phyloP scores from a whole-genome alignment of 2,888 invertebrate genomes.

The Helicoverpa assulta region DNA sequence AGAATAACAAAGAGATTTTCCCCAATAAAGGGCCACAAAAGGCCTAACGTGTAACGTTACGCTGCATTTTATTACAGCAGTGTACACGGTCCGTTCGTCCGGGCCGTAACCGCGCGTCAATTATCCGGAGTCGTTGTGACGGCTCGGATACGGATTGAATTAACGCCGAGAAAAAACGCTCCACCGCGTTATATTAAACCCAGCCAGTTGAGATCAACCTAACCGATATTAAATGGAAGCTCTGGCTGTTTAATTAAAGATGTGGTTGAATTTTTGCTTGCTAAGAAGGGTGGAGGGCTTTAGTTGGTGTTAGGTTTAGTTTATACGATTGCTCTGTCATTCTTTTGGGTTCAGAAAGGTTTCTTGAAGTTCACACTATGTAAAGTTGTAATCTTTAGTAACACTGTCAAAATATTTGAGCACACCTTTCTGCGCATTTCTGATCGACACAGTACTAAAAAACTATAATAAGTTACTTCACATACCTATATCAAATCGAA shows the following conservation, averaged over 20 bases:
- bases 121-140: constrained; percentile 63
- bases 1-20: constrained; percentile 41
- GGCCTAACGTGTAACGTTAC: constrained; percentile 46
- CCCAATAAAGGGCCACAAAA: constrained; percentile 49
- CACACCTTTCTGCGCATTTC: too few species aligned
- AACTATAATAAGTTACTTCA: too few species aligned
- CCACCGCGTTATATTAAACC: constrained; percentile 55
- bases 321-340: neutral
- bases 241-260: constrained; percentile 57
- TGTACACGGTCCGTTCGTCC: constrained; percentile 50
- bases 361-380: too few species aligned
- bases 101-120: constrained; percentile 60
- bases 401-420: too few species aligned
- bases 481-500: too few species aligned
- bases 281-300: constrained; percentile 12
- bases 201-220: constrained; percentile 54
- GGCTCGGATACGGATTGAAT: constrained; percentile 67
- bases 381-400: too few species aligned
- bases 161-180: constrained; percentile 63
- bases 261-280: constrained; percentile 48
- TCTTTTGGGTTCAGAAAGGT: neutral
- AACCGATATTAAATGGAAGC: constrained; percentile 54
- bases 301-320: neutral
- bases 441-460: too few species aligned
- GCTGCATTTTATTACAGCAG: constrained; percentile 45